Conservation (phyloP, 1,140 invertebrate genomes). For the Drusus annulatus region DNA sequence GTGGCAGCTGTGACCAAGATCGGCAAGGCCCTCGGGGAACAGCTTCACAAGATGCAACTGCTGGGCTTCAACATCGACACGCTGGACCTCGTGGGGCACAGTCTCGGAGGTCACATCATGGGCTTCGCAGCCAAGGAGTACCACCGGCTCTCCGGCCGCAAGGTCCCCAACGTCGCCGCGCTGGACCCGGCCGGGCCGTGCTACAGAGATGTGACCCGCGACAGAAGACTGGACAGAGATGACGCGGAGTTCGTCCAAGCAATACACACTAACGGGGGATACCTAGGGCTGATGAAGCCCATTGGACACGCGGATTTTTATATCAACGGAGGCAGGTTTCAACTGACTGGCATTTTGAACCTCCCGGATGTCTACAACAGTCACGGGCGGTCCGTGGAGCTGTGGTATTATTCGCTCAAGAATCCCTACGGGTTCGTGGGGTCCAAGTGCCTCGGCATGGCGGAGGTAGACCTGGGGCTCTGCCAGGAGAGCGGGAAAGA, state of each 20-base stretch:
- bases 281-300: constrained; percentile 16
- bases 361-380: neutral
- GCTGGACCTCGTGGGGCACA: constrained; percentile 44
- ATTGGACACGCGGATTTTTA: constrained; percentile 42
- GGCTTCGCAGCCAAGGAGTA: constrained; percentile 46
- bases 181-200: constrained; percentile 52
- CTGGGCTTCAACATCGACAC: constrained; percentile 30
- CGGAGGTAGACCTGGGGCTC: neutral
- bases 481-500: neutral
- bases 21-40: constrained; percentile 28
- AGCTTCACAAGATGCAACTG: neutral
- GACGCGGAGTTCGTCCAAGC: constrained; percentile 62
- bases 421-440: constrained; percentile 1
- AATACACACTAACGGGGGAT: constrained; percentile 36
- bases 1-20: neutral
- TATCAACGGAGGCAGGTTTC: constrained; percentile 30
- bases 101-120: constrained; percentile 47
- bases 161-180: constrained; percentile 32
- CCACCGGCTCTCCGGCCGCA: constrained; percentile 30
- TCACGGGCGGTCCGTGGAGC: constrained; percentile 14
- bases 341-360: neutral
- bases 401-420: constrained; percentile 6
- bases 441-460: neutral
- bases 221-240: constrained; percentile 58
- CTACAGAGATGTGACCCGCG: constrained; percentile 31